Evolutionary conservation across 2,888 invertebrate species (phyloP).

Genomic region (Watsonalla cultraria): DNA sequence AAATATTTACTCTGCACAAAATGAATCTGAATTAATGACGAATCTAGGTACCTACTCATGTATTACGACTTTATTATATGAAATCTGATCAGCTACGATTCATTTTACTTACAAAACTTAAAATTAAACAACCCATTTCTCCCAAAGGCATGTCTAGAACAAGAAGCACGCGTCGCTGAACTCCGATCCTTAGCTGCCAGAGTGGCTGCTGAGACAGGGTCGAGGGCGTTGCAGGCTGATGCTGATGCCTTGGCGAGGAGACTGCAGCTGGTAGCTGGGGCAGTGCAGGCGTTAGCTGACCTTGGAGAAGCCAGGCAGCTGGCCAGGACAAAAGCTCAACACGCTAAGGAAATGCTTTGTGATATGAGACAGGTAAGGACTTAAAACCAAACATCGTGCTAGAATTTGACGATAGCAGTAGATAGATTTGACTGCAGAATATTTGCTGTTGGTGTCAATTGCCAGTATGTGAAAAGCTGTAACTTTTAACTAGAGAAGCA

Average conservation of each 20-base stretch:
- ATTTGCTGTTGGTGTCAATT: no score
- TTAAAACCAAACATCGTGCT: no score
- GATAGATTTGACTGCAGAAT: no score
- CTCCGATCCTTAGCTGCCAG: slow-evolving; percentile 86
- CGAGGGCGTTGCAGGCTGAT: slow-evolving; percentile 85
- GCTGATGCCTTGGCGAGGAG: slow-evolving; percentile 86
- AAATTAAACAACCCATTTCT: slow-evolving; percentile 4
- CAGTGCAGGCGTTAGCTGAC: slow-evolving; percentile 86
- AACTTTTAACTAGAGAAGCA: no score
- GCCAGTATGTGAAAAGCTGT: no score
- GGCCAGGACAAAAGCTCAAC: slow-evolving; percentile 76
- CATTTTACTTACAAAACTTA: no score
- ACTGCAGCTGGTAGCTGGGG: slow-evolving; percentile 86
- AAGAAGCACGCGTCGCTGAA: slow-evolving; percentile 85
- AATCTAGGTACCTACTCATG: no score
- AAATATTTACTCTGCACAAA: no score
- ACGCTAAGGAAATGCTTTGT: slow-evolving; percentile 82
- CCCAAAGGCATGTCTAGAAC: slow-evolving; percentile 85
- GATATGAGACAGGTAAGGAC: slow-evolving; percentile 85
- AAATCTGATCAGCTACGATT: no score
- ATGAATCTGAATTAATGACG: no score
- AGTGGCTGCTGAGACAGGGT: slow-evolving; percentile 88
- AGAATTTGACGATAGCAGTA: no score
- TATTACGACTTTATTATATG: no score
- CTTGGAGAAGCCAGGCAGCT: slow-evolving; percentile 85